Percentiles rank a stretch among this genome's conserved stretches.
phyloP scores from a whole-genome alignment of 2,797 vertebrate species.

The Sebastes nivosus region DNA sequence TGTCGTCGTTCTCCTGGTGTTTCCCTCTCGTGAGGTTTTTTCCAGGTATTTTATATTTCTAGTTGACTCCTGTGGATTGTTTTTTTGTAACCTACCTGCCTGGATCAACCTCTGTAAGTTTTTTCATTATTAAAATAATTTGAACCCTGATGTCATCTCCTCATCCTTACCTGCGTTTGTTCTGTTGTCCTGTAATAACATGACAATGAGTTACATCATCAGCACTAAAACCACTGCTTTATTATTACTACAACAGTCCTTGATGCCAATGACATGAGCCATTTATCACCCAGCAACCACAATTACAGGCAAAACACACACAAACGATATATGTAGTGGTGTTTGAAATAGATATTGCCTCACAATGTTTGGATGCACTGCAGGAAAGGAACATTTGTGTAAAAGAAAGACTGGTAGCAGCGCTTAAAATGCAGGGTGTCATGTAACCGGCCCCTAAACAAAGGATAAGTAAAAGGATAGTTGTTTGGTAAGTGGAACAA shows the following conservation, averaged over 20 bases:
- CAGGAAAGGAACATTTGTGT: neutral
- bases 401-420: neutral
- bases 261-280: neutral
- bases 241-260: neutral
- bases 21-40: too few relatives aligned
- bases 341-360: neutral
- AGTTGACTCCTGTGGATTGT: too few relatives aligned
- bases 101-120: too few relatives aligned
- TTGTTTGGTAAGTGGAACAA: neutral
- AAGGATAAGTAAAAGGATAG: neutral
- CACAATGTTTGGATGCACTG: neutral
- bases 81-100: too few relatives aligned
- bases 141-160: too few relatives aligned
- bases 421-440: neutral
- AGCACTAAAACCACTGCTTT: neutral
- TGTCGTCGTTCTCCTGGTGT: too few relatives aligned
- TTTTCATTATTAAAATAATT: too few relatives aligned
- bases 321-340: neutral
- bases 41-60: too few relatives aligned
- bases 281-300: neutral
- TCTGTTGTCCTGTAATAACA: too few relatives aligned
- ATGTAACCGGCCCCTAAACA: neutral
- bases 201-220: neutral
- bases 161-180: too few relatives aligned
- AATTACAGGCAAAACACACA: neutral